Conservation (phyloP, 2,797 vertebrate species). For the Sebastes trivittatus region DNA sequence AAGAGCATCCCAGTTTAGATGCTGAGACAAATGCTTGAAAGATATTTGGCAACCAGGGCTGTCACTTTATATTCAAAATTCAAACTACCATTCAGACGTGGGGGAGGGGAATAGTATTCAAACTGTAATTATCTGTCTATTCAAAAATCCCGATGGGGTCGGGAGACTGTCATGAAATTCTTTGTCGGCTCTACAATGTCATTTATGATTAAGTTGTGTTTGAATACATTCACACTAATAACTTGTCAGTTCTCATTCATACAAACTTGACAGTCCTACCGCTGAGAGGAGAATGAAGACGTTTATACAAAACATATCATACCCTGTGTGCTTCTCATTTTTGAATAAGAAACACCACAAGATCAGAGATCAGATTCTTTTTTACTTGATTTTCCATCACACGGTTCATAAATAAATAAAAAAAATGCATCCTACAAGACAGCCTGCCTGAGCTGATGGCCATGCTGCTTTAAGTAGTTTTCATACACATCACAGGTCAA, state of each 20-base stretch:
- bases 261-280: background rate
- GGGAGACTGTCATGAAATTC: background rate
- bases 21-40: background rate
- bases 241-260: background rate
- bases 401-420: slow-evolving; percentile 6
- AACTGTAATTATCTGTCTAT: background rate
- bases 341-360: background rate
- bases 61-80: background rate
- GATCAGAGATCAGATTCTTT: background rate
- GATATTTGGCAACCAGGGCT: background rate
- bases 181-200: background rate
- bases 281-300: background rate
- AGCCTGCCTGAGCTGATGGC: background rate
- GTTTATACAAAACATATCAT: background rate
- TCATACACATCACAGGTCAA: background rate
- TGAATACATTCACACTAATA: background rate
- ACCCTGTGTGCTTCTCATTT: background rate
- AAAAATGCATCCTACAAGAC: background rate
- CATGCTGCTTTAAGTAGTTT: background rate
- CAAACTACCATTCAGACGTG: background rate
- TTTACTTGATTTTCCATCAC: slow-evolving; percentile 5
- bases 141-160: background rate
- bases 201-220: background rate
- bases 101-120: accelerated
- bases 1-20: background rate